Conservation (phyloP, 2,888 invertebrate genomes). For the Tetragnatha montana region DNA sequence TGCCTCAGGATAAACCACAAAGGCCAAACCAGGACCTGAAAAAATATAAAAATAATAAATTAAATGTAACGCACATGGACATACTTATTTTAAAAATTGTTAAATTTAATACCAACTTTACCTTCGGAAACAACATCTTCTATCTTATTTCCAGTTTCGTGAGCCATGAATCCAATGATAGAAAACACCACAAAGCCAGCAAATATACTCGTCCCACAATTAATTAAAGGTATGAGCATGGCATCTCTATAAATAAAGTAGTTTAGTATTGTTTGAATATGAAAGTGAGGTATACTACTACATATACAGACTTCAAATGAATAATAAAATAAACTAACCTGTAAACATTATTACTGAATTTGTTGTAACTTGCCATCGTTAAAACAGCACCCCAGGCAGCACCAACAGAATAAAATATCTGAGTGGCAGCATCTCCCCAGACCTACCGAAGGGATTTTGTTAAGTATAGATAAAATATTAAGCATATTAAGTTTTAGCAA, state of each 20-base stretch:
- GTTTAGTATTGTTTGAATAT: not conserved
- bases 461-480: constrained; percentile 9
- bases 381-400: constrained; percentile 89
- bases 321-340: constrained; percentile 81
- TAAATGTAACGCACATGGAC: not conserved
- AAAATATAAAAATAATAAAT: constrained; percentile 19
- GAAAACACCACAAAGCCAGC: constrained; percentile 73
- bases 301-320: not conserved
- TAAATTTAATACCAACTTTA: constrained; percentile 7
- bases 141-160: constrained; percentile 84
- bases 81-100: not conserved
- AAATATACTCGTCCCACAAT: constrained; percentile 73
- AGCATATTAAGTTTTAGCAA: not conserved
- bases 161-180: constrained; percentile 73
- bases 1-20: constrained; percentile 88
- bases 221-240: constrained; percentile 71
- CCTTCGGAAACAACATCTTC: constrained; percentile 85
- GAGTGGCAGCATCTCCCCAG: constrained; percentile 99
- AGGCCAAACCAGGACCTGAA: constrained; percentile 83
- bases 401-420: constrained; percentile 77
- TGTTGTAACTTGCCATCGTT: constrained; percentile 97
- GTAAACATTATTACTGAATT: constrained; percentile 97
- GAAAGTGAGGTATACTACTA: not conserved
- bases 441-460: constrained; percentile 79
- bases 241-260: constrained; percentile 68